A percentile compares a stretch with the other conserved stretches of the same genome.
These are phyloP conservation scores for Anoncus sp. DNA, from an alignment of 2,888 invertebrate species.

Conservation along the genomic window DNA sequence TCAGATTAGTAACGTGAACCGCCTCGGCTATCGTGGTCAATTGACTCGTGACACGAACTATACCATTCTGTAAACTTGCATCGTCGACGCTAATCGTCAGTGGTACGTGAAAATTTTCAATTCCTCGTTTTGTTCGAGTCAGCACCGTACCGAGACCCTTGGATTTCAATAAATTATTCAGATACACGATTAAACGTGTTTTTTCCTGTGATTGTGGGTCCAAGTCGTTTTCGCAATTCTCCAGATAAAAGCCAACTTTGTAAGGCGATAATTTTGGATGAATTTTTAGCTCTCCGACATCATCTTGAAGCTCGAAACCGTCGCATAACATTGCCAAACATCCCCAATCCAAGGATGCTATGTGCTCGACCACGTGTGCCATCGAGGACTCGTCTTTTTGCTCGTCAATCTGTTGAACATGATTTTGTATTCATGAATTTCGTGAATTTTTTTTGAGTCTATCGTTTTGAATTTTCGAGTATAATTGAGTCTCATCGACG, in stretches of 20 bases:
- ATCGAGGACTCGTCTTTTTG: conserved; percentile 58
- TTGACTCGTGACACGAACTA: conserved; percentile 85
- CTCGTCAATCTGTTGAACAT: conserved; percentile 63
- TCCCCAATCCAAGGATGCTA: conserved; percentile 79
- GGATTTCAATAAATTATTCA: conserved; percentile 84
- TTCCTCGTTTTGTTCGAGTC: conserved; percentile 70
- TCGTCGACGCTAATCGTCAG: conserved; percentile 90
- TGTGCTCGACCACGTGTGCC: conserved; percentile 76
- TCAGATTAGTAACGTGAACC: conserved; percentile 77
- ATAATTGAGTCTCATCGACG: too few relatives aligned
- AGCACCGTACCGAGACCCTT: conserved; percentile 77
- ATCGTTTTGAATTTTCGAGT: too few relatives aligned
- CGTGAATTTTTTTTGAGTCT: not conserved
- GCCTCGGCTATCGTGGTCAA: conserved; percentile 83
- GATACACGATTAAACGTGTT: conserved; percentile 84
- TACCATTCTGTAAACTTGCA: conserved; percentile 88
- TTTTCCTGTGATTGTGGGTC: conserved; percentile 67
- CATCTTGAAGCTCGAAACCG: conserved; percentile 69
- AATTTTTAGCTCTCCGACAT: conserved; percentile 84
- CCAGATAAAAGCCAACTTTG: conserved; percentile 88
- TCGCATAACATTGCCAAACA: conserved; percentile 79
- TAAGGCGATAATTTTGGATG: conserved; percentile 91
- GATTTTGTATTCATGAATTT: not conserved
- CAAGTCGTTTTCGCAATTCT: conserved; percentile 72
- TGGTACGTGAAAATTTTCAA: conserved; percentile 85